A percentile compares a stretch with the other conserved stretches of the same genome.
phyloP scores from a whole-genome alignment of 2,797 vertebrate genomes.

The Enteromius argenteus region DNA sequence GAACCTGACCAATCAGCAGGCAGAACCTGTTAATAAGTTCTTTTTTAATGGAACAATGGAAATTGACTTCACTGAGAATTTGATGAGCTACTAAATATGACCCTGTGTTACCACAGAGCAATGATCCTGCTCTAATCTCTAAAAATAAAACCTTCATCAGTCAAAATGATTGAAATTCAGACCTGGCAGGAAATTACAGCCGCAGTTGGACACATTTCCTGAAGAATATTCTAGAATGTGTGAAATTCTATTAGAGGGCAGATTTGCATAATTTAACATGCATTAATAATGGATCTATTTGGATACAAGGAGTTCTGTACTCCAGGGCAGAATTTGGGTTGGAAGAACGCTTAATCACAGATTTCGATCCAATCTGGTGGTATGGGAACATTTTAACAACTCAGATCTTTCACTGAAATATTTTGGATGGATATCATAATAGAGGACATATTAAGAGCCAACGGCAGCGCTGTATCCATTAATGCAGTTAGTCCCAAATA shows the following conservation, averaged over 20 bases:
- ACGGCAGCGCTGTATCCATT: background rate
- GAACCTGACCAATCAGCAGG: background rate
- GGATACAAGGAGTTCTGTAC: slow-evolving; percentile 35
- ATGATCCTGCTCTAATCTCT: slow-evolving; percentile 37
- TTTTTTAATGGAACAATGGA: background rate
- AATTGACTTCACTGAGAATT: background rate
- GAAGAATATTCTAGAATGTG: slow-evolving; percentile 49
- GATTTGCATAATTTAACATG: slow-evolving; percentile 62
- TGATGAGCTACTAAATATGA: background rate
- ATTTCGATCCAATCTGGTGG: slow-evolving; percentile 20
- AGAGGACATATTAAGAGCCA: background rate
- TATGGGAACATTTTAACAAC: background rate
- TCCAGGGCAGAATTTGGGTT: slow-evolving; percentile 34
- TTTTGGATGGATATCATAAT: slow-evolving; percentile 20
- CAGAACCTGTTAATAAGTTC: background rate
- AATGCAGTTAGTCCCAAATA: background rate
- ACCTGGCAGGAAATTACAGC: slow-evolving; percentile 49
- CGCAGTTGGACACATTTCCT: slow-evolving; percentile 41
- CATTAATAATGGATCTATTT: slow-evolving; percentile 55
- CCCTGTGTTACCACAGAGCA: background rate
- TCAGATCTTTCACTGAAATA: background rate
- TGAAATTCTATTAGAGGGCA: slow-evolving; percentile 45
- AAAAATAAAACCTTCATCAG: slow-evolving; percentile 53
- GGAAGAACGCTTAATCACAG: slow-evolving; percentile 28
- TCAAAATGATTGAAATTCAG: slow-evolving; percentile 53